Base-by-base conservation (phyloP, 2,113 vertebrate genomes). In the Piprites chloris region DNA sequence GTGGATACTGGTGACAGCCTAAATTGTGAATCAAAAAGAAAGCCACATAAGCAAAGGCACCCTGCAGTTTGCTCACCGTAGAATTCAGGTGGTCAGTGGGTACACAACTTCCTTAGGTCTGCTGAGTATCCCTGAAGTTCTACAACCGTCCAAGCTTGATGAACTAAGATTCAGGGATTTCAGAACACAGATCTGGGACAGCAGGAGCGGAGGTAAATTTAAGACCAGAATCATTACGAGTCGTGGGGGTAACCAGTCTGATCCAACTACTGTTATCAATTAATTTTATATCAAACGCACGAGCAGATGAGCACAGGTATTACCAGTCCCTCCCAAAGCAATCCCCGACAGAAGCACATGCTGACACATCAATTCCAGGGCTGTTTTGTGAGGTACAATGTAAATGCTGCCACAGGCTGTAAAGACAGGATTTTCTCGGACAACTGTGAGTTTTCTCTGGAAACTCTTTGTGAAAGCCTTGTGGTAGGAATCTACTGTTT, bases 181-280 rank as follows among this genome's bases (percentile, higher is more conserved):
- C 27, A 55, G 33, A 80, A 46, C 13, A 22, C 12, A 41, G 14
- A 9, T 14, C 7, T 9, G 13, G 15, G n/a, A 16, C 3, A 53
- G 21, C 42, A 75, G 27, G n/a, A 67, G 10, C n/a, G 72, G 32
- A 39, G 46, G 19, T 14, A 85, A 44, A 37, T 65, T 41, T 35
- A 37, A 11, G 4, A 63, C 19, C 65, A 59, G 68, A 73, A 41
- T 26, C 10, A 15, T 37, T 49, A 7, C 0, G 0, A 46, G 39
- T 6, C 30, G 42, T 10, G 53, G 21, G 32, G 53, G 21, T 47
- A 24, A 58, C 37, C 21, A 27, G 9, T 15, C 30, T 52, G 50
- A 50, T 26, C 30, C 33, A 56, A 47, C 4, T 17, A 3, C 11
- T 2, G 2, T 14, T 16, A 17, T 2, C 15, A 35, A 8, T 16